Conservation (phyloP, 2,888 invertebrate genomes). For the Apodemia zela region DNA sequence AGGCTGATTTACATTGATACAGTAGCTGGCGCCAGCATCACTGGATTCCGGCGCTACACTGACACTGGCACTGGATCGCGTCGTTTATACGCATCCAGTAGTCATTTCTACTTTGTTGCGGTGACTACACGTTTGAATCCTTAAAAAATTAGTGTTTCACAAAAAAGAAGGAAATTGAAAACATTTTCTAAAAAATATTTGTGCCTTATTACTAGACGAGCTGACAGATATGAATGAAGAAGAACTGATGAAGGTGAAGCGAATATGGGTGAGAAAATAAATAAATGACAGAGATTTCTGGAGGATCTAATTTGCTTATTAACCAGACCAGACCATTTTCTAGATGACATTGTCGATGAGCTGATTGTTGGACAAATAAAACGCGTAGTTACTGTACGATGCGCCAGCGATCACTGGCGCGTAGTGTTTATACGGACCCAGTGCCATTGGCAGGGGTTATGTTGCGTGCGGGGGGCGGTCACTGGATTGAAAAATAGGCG, state of each 20-base stretch:
- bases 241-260: neutral
- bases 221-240: neutral
- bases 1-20: too few relatives aligned
- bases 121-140: too few relatives aligned
- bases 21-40: too few relatives aligned
- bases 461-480: neutral
- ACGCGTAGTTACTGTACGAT: constrained; percentile 2
- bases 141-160: too few relatives aligned
- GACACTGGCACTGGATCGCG: too few relatives aligned
- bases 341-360: neutral
- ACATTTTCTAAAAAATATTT: neutral
- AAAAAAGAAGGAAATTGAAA: too few relatives aligned
- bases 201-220: neutral
- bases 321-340: neutral
- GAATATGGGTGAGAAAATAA: too few relatives aligned
- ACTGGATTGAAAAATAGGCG: neutral
- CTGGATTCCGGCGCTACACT: too few relatives aligned
- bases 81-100: too few relatives aligned
- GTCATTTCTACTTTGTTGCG: too few relatives aligned
- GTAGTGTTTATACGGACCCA: too few relatives aligned
- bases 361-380: constrained; percentile 3
- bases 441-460: neutral
- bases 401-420: neutral
- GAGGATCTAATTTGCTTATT: neutral
- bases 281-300: neutral